A percentile compares a stretch with the other conserved stretches of the same genome.
Evolutionary conservation across 2,888 invertebrate species (phyloP).

Genomic region (Dolomedes plantarius): DNA sequence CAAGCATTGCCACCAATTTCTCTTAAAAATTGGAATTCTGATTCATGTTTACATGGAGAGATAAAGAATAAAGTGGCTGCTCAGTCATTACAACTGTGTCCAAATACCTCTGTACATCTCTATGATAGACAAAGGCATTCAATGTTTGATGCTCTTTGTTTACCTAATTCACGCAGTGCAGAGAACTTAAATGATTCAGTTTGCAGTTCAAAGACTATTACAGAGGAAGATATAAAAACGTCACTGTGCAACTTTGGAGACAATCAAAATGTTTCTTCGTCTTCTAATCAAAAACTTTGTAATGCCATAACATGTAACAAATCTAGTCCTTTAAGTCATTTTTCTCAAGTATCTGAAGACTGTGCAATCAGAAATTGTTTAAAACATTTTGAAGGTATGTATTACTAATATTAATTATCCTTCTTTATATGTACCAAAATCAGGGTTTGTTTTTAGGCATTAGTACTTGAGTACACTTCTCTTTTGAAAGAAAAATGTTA

Average conservation of each 20-base stretch:
- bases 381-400: neutral
- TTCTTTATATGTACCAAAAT: too few species aligned
- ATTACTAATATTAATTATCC: too few species aligned
- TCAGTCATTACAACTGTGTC: neutral
- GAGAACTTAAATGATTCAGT: conserved; percentile 40
- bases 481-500: too few species aligned
- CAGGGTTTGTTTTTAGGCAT: too few species aligned
- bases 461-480: too few species aligned
- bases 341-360: neutral
- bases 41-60: conserved; percentile 41
- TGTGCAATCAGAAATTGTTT: neutral
- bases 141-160: neutral
- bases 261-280: neutral
- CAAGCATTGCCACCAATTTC: neutral
- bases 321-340: conserved; percentile 10
- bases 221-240: conserved; percentile 5
- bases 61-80: neutral
- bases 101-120: neutral
- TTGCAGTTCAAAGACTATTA: conserved; percentile 48
- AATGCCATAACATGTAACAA: conserved; percentile 24
- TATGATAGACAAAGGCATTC: neutral
- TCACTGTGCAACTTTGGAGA: neutral
- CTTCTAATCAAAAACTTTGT: conserved; percentile 8
- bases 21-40: conserved; percentile 54
- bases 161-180: neutral